These are phyloP conservation scores for Melitaea cinxia DNA, from an alignment of 1,140 invertebrate species.

Conservation along the genomic window DNA sequence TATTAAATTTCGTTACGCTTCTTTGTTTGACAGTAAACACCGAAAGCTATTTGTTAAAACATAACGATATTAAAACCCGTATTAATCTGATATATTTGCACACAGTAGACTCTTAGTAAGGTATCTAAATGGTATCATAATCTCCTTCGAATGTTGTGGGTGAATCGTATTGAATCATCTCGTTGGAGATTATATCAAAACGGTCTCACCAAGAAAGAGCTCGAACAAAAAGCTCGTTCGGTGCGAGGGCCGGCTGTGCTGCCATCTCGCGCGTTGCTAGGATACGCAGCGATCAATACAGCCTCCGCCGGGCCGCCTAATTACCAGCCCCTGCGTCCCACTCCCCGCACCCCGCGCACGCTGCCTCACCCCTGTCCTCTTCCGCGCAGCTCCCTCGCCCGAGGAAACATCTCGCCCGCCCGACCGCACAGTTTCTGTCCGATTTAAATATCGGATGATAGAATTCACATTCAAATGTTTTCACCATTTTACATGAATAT, in stretches of 20 bases:
- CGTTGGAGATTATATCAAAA: slow-evolving; percentile 71
- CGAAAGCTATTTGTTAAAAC: slow-evolving; percentile 33
- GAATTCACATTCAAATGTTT: slow-evolving; percentile 78
- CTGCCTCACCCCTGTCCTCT: slow-evolving; percentile 22
- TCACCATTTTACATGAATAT: slow-evolving; percentile 66
- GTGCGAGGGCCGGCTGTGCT: slow-evolving; percentile 65
- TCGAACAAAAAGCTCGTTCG: slow-evolving; percentile 69
- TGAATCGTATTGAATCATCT: slow-evolving; percentile 71
- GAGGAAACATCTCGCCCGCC: slow-evolving; percentile 52
- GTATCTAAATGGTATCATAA: slow-evolving; percentile 48
- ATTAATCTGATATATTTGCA: slow-evolving; percentile 3
- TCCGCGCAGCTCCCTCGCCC: slow-evolving; percentile 44
- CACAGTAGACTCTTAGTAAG: neutral
- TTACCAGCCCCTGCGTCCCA: slow-evolving; percentile 56
- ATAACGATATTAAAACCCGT: slow-evolving; percentile 22
- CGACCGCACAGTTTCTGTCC: slow-evolving; percentile 57
- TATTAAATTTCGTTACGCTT: slow-evolving; percentile 48
- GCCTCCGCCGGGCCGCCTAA: slow-evolving; percentile 80
- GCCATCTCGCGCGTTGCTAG: slow-evolving; percentile 79
- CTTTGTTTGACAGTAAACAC: slow-evolving; percentile 36
- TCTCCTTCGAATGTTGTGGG: slow-evolving; percentile 46
- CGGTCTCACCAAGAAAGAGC: slow-evolving; percentile 68
- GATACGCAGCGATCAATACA: slow-evolving; percentile 77
- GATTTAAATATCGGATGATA: slow-evolving; percentile 81
- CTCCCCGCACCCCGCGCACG: slow-evolving; percentile 31